Percentiles rank a stretch among this genome's conserved stretches.
These are phyloP conservation scores for Tenualosa ilisha DNA, from an alignment of 2,797 vertebrate genomes.

Conservation along the genomic window DNA sequence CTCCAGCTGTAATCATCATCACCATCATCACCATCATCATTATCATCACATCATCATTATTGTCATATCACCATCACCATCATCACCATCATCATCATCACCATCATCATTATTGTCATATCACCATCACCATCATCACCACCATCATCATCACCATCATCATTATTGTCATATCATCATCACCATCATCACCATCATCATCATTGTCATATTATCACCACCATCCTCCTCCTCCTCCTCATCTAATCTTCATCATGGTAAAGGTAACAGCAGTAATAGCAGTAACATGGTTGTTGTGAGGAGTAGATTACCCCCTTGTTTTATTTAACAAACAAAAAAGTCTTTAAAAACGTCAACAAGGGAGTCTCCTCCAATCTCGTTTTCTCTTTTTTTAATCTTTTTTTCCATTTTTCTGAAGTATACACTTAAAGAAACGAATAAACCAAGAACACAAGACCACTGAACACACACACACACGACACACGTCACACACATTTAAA, in stretches of 20 bases:
- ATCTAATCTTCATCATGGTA: conserved; percentile 62
- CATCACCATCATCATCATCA: conserved; percentile 25
- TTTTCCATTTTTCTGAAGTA: neutral
- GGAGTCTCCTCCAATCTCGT: conserved; percentile 52
- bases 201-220: conserved; percentile 43
- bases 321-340: conserved; percentile 69
- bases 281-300: conserved; percentile 65
- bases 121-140: neutral
- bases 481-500: conserved; percentile 59
- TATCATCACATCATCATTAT: no score
- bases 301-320: conserved; percentile 65
- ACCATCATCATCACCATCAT: neutral
- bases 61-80: conserved; percentile 31
- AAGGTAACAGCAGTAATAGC: conserved; percentile 35
- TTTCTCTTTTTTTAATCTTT: conserved; percentile 35
- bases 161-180: neutral
- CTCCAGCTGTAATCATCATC: no score
- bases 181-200: neutral
- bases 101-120: neutral
- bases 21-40: neutral
- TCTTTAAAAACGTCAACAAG: conserved; percentile 62
- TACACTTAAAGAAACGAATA: conserved; percentile 66
- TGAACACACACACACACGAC: conserved; percentile 57
- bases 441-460: conserved; percentile 66
- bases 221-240: conserved; percentile 58